Base-by-base conservation (phyloP, 2,113 vertebrate species). In the Lagopus leucura region DNA sequence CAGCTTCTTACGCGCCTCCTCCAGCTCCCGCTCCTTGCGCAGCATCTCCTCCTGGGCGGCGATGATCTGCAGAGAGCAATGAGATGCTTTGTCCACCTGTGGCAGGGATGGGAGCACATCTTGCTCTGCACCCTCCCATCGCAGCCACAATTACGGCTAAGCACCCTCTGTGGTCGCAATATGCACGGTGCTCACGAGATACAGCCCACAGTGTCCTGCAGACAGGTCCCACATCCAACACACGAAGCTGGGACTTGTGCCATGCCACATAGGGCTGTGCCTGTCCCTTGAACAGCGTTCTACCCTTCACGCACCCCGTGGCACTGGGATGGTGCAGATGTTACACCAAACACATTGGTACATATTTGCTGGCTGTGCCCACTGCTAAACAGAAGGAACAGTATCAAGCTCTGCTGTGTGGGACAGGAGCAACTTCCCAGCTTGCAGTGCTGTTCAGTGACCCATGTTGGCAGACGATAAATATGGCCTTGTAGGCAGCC, bases 11-110 rank as follows among this genome's bases (percentile, higher is more conserved):
- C 99, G 97, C 0, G 99, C 99, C 81, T 99, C 99, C 19, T 99
- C 98, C 94, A 99, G 98, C 97, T 99, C 99, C 60, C 98, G 95
- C 78, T 99, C 99, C 93, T 99, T 99, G 93, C 99, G 98, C 82
- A 99, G 98, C 99, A 99, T 99, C 97, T 99, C 99, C 95, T 99
- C 99, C 96, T 99, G 99, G 57, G 99, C 99, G 0, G 99, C 99
- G 2, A 99, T 99, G 97, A 99, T 99, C 99, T 99, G 97, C 38
- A 55, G 2, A 21, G 45, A 18, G n/a, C 19, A 11, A 6, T 2
- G 28, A 64, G 65, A 19, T 40, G 61, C 25, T 25, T 63, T 25
- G 34, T 24, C 22, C 14, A 36, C 60, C 34, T 10, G 3, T 38
- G 34, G 60, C 14, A 38, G 24, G 24, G 60, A 63, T 14, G 15